Evolutionary conservation across 2,888 invertebrate genomes (phyloP).

Genomic region (Andrena fulva): DNA sequence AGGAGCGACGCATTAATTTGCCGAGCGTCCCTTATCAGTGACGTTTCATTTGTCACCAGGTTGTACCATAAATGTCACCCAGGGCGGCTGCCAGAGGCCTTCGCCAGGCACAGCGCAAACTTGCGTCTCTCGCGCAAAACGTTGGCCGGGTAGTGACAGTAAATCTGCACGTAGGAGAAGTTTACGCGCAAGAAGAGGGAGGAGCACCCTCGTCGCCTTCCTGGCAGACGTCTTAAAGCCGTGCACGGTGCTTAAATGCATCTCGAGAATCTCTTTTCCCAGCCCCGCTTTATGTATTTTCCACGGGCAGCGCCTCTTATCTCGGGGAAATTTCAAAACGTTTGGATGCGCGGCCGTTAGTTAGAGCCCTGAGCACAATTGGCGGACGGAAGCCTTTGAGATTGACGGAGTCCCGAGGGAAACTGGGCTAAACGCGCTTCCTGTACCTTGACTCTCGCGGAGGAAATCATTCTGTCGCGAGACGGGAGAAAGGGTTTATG

Average conservation of each 20-base stretch:
- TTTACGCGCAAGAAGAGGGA: constrained; percentile 59
- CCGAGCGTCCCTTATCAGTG: constrained; percentile 80
- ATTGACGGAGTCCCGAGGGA: background rate
- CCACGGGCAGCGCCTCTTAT: background rate
- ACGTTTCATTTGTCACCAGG: constrained; percentile 82
- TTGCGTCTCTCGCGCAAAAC: constrained; percentile 70
- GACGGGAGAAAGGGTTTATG: background rate
- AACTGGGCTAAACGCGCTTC: background rate
- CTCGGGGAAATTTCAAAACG: constrained; percentile 37
- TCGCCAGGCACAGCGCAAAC: constrained; percentile 66
- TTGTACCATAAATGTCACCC: constrained; percentile 81
- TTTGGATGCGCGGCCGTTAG: constrained; percentile 29
- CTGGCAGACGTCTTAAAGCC: constrained; percentile 63
- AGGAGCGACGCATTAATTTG: constrained; percentile 75
- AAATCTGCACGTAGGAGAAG: constrained; percentile 58
- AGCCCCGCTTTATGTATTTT: constrained; percentile 31
- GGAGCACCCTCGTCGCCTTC: constrained; percentile 55
- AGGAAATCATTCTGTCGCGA: background rate
- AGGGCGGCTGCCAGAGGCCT: constrained; percentile 69
- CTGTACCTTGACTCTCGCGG: background rate
- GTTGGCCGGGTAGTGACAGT: constrained; percentile 57
- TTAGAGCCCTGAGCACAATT: constrained; percentile 24
- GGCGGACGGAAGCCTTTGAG: background rate
- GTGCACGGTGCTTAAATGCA: constrained; percentile 68
- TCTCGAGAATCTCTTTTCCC: constrained; percentile 67